Conservation (phyloP, 2,888 invertebrate species). For the Xestia xanthographa region DNA sequence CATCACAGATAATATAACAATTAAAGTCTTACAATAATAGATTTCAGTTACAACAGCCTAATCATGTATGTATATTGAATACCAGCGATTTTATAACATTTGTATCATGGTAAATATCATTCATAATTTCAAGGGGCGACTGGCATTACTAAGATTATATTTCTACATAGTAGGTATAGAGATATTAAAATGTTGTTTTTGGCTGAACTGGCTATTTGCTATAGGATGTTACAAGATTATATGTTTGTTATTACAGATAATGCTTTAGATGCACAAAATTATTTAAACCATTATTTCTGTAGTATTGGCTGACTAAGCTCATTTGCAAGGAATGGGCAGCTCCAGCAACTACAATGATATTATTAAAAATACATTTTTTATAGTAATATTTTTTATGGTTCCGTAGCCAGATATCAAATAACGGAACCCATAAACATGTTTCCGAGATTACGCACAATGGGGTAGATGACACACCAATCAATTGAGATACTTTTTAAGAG, state of each 20-base stretch:
- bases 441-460: neutral
- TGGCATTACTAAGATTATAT: constrained; percentile 29
- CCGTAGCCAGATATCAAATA: neutral
- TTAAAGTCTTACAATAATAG: constrained; percentile 63
- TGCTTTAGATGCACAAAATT: constrained; percentile 45
- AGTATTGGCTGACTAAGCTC: constrained; percentile 37
- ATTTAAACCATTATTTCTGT: constrained; percentile 27
- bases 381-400: neutral
- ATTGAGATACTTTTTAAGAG: too few relatives aligned
- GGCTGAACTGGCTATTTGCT: constrained; percentile 53
- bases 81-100: constrained; percentile 50
- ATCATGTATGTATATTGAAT: constrained; percentile 41
- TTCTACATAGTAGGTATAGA: constrained; percentile 24
- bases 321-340: constrained; percentile 33
- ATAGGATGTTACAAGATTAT: constrained; percentile 41
- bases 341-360: neutral
- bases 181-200: constrained; percentile 48
- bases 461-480: too few relatives aligned
- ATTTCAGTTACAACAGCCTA: constrained; percentile 63
- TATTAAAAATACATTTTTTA: neutral
- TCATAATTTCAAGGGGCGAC: constrained; percentile 60
- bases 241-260: constrained; percentile 34
- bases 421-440: neutral
- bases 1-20: constrained; percentile 79
- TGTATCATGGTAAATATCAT: constrained; percentile 48